phyloP scores from a whole-genome alignment of 2,113 vertebrate species.

The Equus przewalskii region DNA sequence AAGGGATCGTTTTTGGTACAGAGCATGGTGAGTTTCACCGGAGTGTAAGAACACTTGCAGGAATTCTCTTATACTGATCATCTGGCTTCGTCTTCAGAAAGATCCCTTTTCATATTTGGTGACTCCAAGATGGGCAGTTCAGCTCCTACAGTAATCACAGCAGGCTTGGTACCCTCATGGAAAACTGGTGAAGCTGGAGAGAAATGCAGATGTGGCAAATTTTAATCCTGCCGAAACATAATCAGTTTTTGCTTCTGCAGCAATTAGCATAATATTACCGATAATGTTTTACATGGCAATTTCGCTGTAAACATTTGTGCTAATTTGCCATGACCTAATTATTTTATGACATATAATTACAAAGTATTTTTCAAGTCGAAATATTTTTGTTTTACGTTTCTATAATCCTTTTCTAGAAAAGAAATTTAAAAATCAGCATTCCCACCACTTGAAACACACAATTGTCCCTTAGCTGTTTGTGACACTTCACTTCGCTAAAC shows the following conservation, averaged over 20 bases:
- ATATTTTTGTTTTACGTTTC: slow-evolving; percentile 88
- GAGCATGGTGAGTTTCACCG: neutral
- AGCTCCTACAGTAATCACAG: neutral
- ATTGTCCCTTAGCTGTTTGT: slow-evolving; percentile 52
- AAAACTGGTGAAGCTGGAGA: slow-evolving; percentile 75
- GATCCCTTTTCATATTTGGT: neutral
- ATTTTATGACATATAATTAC: slow-evolving; percentile 92
- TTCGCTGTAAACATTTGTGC: slow-evolving; percentile 93
- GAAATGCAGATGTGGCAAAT: slow-evolving; percentile 87
- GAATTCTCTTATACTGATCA: fast-evolving
- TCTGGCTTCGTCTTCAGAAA: neutral
- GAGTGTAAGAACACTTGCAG: neutral
- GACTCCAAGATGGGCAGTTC: neutral
- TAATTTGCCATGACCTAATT: slow-evolving; percentile 92
- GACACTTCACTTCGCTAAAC: slow-evolving; percentile 60
- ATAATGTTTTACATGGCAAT: slow-evolving; percentile 92
- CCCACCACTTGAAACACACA: slow-evolving; percentile 55
- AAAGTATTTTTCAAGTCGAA: slow-evolving; percentile 89
- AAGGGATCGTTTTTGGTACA: neutral
- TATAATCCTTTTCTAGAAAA: slow-evolving; percentile 86
- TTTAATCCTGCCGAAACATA: slow-evolving; percentile 89
- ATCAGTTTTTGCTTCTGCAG: slow-evolving; percentile 92
- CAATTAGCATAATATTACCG: slow-evolving; percentile 93
- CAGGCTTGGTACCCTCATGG: neutral
- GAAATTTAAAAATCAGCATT: slow-evolving; percentile 69